A percentile compares a stretch with the other conserved stretches of the same genome.
phyloP scores from a whole-genome alignment of 2,797 vertebrate genomes.

The Xyrichtys novacula region DNA sequence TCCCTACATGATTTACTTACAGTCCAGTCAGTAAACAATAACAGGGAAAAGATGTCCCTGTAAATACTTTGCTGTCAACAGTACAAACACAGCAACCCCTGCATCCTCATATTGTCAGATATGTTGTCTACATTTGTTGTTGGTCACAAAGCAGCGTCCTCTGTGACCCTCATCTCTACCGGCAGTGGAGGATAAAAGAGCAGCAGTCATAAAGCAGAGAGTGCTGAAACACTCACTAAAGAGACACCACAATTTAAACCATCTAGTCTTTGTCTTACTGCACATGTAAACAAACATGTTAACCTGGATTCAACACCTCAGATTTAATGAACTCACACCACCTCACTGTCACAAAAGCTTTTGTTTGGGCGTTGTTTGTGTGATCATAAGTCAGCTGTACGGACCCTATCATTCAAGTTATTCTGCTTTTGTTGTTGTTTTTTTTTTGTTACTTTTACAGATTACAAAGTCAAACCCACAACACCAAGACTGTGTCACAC shows the following conservation, averaged over 20 bases:
- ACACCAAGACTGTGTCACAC: too few species aligned
- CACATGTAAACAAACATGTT: not conserved
- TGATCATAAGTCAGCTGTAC: not conserved
- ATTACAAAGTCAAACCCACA: not conserved
- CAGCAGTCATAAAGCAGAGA: not conserved
- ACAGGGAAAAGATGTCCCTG: not conserved
- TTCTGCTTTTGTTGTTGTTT: not conserved
- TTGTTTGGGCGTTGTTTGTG: not conserved
- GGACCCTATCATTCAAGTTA: not conserved
- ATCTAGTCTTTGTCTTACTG: not conserved
- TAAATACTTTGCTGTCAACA: not conserved
- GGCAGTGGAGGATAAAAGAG: constrained; percentile 18
- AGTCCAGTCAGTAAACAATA: not conserved
- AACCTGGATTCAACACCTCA: not conserved
- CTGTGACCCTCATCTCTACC: constrained; percentile 3
- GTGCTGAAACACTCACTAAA: constrained; percentile 3
- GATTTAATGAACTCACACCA: not conserved
- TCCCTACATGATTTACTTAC: not conserved
- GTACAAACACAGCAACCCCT: not conserved
- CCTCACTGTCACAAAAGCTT: not conserved
- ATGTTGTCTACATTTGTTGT: not conserved
- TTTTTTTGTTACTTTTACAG: constrained; percentile 7
- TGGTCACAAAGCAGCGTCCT: constrained; percentile 12
- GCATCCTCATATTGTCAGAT: constrained; percentile 1
- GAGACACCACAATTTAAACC: not conserved